Evolutionary conservation across 2,797 vertebrate species (phyloP).

Genomic region (Sebastes reedi): DNA sequence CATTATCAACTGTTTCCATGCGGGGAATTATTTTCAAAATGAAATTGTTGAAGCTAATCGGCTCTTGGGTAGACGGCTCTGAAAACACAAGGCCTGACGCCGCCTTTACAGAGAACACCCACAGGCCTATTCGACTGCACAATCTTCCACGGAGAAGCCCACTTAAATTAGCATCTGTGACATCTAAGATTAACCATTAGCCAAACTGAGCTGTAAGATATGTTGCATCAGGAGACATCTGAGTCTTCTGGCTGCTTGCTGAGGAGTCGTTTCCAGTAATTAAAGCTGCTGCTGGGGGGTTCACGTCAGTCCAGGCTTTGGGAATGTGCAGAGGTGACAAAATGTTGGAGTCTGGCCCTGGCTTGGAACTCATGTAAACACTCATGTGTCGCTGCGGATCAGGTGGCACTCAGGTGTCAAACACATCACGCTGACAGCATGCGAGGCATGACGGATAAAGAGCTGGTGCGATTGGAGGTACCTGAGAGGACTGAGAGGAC

Average conservation of each 20-base stretch:
- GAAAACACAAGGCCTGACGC: not conserved
- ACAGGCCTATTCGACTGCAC: constrained; percentile 1
- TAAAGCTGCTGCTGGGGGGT: constrained; percentile 8
- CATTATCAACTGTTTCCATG: not conserved
- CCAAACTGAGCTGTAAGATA: constrained; percentile 24
- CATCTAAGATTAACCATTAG: constrained; percentile 50
- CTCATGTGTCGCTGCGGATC: constrained; percentile 17
- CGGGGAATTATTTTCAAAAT: not conserved
- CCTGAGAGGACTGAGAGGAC: constrained; percentile 12
- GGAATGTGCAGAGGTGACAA: constrained; percentile 59
- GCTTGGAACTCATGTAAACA: constrained; percentile 11
- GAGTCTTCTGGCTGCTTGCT: constrained; percentile 41
- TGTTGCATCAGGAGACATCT: constrained; percentile 34
- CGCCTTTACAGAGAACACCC: not conserved
- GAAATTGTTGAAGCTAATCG: constrained; percentile 9
- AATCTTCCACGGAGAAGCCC: not conserved
- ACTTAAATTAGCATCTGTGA: constrained; percentile 37
- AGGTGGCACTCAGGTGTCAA: constrained; percentile 22
- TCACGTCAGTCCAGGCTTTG: not conserved
- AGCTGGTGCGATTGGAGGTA: not conserved
- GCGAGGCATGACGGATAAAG: constrained; percentile 12
- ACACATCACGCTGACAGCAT: constrained; percentile 10
- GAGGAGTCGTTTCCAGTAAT: constrained; percentile 50
- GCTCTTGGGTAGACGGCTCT: not conserved
- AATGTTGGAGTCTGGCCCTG: constrained; percentile 14